Percentiles rank a stretch among this genome's conserved stretches.
Evolutionary conservation across 2,113 vertebrate species (phyloP).

Genomic region (Solenodon paradoxus): DNA sequence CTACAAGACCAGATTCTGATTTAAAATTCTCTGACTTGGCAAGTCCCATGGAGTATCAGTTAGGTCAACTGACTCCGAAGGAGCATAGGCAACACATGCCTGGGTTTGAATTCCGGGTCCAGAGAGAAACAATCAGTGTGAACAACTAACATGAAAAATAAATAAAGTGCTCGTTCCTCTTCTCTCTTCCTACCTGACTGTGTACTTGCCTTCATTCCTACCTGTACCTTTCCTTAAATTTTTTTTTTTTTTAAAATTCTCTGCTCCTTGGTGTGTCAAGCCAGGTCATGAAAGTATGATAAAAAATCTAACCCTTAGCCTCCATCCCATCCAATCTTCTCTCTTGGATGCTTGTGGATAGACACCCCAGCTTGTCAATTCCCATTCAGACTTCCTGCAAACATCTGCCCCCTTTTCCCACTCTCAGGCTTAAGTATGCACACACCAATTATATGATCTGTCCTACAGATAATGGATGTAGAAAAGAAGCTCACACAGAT

Average conservation of each 20-base stretch:
- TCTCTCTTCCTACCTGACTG: too few species aligned
- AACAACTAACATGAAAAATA: too few species aligned
- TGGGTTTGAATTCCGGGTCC: too few species aligned
- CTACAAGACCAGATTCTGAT: not conserved
- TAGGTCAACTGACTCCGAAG: too few species aligned
- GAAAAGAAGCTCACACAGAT: not conserved
- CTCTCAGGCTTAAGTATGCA: not conserved
- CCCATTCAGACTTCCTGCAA: not conserved
- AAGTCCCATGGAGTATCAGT: too few species aligned
- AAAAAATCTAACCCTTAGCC: not conserved
- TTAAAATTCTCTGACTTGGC: not conserved
- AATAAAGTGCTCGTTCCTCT: too few species aligned
- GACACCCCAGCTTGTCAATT: not conserved
- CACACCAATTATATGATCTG: not conserved
- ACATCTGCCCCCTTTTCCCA: not conserved
- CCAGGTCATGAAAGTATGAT: not conserved
- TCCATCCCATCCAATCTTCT: not conserved
- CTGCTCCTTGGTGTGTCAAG: not conserved
- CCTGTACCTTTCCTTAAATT: too few species aligned
- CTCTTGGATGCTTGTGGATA: not conserved
- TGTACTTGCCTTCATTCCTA: too few species aligned
- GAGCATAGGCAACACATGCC: too few species aligned
- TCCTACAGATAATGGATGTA: not conserved
- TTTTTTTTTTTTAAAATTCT: not conserved
- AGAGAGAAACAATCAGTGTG: too few species aligned